Evolutionary conservation across 2,113 vertebrate genomes (phyloP).

Genomic region (Rhabdornis inornatus): DNA sequence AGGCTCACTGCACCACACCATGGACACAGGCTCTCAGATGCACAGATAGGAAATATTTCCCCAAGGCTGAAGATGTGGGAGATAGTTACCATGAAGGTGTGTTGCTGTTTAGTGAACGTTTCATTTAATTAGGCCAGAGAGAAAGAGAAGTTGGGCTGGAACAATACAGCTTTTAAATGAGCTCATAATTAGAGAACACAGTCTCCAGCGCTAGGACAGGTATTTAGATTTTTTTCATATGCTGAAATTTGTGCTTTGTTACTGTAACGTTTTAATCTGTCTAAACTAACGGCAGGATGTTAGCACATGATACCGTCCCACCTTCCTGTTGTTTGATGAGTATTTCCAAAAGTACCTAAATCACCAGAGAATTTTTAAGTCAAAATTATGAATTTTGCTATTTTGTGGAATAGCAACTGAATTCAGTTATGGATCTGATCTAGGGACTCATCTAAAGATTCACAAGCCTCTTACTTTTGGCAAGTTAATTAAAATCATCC

Average conservation of each 20-base stretch:
- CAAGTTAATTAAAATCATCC: not conserved
- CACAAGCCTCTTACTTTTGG: not conserved
- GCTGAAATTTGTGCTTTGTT: not conserved
- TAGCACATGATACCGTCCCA: not conserved
- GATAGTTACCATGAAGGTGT: not conserved
- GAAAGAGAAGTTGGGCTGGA: not conserved
- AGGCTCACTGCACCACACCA: not conserved
- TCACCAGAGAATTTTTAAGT: not conserved
- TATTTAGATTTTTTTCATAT: not conserved
- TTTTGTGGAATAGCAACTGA: not conserved
- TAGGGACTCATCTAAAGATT: not conserved
- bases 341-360: not conserved
- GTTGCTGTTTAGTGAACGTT: not conserved
- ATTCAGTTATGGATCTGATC: not conserved
- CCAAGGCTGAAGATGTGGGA: not conserved
- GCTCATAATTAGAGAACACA: not conserved
- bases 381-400: not conserved
- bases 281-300: not conserved
- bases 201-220: not conserved
- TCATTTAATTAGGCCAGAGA: slow-evolving; percentile 5
- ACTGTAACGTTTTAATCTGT: not conserved
- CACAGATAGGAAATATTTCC: not conserved
- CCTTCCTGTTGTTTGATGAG: not conserved
- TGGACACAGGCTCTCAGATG: accelerated
- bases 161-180: not conserved